Percentiles rank a stretch among this genome's conserved stretches.
Evolutionary conservation across 2,888 invertebrate genomes (phyloP).

Genomic region (Drosophila cognata): DNA sequence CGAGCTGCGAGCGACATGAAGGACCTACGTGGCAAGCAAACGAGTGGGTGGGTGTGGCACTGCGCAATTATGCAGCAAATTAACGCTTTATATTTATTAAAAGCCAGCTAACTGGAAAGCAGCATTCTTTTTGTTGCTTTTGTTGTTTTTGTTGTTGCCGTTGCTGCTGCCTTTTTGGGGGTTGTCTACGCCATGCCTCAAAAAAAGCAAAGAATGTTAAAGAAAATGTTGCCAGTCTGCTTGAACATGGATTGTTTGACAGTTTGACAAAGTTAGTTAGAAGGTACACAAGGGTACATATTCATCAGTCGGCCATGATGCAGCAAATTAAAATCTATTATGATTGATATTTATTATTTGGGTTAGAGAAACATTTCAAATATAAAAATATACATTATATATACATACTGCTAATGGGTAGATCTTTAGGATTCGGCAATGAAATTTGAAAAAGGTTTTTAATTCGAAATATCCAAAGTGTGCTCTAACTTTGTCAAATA

Average conservation of each 20-base stretch:
- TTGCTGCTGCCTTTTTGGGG: not conserved
- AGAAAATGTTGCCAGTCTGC: constrained; percentile 28
- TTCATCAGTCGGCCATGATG: constrained; percentile 26
- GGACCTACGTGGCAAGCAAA: constrained; percentile 41
- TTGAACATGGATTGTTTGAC: constrained; percentile 50
- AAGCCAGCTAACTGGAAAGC: constrained; percentile 57
- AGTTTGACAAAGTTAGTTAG: constrained; percentile 45
- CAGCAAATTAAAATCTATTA: constrained; percentile 54
- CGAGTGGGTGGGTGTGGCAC: constrained; percentile 60
- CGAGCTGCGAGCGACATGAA: constrained; percentile 62
- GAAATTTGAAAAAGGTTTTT: not conserved
- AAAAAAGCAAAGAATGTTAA: not conserved
- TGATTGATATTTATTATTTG: constrained; percentile 59
- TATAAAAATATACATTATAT: not conserved
- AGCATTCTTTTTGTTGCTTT: constrained; percentile 16
- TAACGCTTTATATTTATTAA: constrained; percentile 80
- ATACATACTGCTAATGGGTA: not conserved
- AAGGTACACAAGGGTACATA: constrained; percentile 10
- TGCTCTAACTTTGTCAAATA: not conserved
- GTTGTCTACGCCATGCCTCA: constrained; percentile 23
- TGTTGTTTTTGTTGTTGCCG: constrained; percentile 15
- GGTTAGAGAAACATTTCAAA: not conserved
- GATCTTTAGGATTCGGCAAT: not conserved
- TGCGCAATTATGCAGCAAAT: constrained; percentile 79
- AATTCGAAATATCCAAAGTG: not conserved